A percentile compares a stretch with the other conserved stretches of the same genome.
phyloP scores from a whole-genome alignment of 2,113 vertebrate genomes.

The Prunella himalayana region DNA sequence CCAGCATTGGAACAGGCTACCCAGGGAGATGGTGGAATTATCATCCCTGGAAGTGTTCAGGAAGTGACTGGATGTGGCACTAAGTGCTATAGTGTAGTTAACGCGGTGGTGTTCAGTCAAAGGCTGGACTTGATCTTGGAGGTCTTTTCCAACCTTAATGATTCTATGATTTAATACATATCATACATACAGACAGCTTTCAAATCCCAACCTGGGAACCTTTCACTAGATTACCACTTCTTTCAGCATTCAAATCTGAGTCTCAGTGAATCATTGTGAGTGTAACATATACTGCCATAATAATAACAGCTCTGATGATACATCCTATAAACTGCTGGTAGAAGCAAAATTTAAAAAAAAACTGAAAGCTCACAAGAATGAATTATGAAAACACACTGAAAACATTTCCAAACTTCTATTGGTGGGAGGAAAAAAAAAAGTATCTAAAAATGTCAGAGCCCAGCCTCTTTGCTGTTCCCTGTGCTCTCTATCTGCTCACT shows the following conservation, averaged over 20 bases:
- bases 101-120: rapidly evolving
- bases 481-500: not conserved
- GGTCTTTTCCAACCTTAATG: not conserved
- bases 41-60: not conserved
- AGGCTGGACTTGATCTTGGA: not conserved
- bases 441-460: conserved; percentile 29
- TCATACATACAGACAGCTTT: not conserved
- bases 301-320: not conserved
- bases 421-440: not conserved
- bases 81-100: not conserved
- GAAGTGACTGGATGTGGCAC: not conserved
- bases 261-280: not conserved
- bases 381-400: conserved; percentile 19
- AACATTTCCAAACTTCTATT: conserved; percentile 43
- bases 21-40: not conserved
- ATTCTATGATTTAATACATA: not conserved
- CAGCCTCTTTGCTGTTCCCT: not conserved
- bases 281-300: not conserved
- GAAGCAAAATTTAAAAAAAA: not conserved
- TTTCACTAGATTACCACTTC: not conserved
- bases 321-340: not conserved
- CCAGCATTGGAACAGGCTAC: not conserved
- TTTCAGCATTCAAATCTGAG: not conserved
- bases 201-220: not conserved
- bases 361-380: not conserved